Evolutionary conservation across 2,113 vertebrate genomes (phyloP).

Genomic region (Willisornis vidua): DNA sequence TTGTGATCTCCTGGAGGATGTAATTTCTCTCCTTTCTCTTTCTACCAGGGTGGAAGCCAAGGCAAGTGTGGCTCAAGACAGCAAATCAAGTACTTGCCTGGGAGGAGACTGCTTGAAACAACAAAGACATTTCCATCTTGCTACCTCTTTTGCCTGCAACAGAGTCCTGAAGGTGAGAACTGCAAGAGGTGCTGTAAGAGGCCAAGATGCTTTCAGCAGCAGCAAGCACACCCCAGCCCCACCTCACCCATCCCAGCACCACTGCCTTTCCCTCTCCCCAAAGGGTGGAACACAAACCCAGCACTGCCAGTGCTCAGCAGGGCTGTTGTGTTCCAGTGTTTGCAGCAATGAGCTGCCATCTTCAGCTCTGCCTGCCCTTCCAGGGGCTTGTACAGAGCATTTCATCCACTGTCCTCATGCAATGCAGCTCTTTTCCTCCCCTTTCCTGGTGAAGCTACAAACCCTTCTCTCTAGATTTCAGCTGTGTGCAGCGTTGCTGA

Average conservation of each 20-base stretch:
- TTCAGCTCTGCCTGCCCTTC: not conserved
- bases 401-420: not conserved
- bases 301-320: not conserved
- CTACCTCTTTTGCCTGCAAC: not conserved
- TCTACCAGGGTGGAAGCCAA: not conserved
- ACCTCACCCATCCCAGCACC: accelerated
- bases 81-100: not conserved
- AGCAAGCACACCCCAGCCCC: not conserved
- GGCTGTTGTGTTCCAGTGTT: not conserved
- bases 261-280: not conserved
- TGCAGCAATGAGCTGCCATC: not conserved
- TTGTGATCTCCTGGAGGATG: not conserved
- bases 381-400: not conserved
- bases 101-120: not conserved
- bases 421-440: not conserved
- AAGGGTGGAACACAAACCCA: too few species aligned
- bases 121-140: not conserved
- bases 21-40: not conserved
- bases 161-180: not conserved
- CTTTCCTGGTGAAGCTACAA: not conserved
- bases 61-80: not conserved
- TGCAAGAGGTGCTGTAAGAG: not conserved
- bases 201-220: not conserved
- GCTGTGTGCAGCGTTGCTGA: not conserved
- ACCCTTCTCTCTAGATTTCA: not conserved